phyloP scores from a whole-genome alignment of 2,888 invertebrate species.

The Polylopha cassiicola region DNA sequence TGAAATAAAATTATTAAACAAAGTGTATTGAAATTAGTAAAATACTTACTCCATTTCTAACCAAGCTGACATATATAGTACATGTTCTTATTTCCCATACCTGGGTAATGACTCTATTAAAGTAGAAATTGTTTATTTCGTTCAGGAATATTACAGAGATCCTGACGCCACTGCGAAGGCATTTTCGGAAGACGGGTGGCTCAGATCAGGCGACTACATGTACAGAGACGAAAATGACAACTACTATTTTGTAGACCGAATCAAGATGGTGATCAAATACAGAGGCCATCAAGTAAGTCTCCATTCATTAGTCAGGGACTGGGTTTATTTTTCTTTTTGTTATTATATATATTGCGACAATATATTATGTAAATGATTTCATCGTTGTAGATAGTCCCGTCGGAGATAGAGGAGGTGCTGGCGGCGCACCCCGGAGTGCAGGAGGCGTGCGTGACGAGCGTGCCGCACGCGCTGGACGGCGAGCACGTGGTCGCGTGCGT shows the following conservation, averaged over 20 bases:
- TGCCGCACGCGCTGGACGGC: conserved; percentile 16
- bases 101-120: no score
- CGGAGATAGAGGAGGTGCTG: conserved; percentile 25
- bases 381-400: conserved; percentile 13
- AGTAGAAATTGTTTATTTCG: no score
- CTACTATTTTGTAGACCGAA: conserved; percentile 68
- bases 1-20: no score
- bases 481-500: conserved; percentile 26
- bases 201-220: conserved; percentile 71
- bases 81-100: no score
- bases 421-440: conserved; percentile 17
- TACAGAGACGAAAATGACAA: conserved; percentile 68
- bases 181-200: conserved; percentile 64
- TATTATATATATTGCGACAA: no score
- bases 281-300: conserved; percentile 68
- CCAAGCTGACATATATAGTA: no score
- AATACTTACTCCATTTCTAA: no score
- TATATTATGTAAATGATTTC: no score
- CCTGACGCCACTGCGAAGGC: conserved; percentile 53
- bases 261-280: conserved; percentile 73
- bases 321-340: no score
- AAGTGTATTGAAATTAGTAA: no score
- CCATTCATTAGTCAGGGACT: no score
- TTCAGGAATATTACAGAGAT: conserved; percentile 63
- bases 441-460: conserved; percentile 24